Evolutionary conservation across 2,888 invertebrate species (phyloP).

Genomic region (Netelia inedita): DNA sequence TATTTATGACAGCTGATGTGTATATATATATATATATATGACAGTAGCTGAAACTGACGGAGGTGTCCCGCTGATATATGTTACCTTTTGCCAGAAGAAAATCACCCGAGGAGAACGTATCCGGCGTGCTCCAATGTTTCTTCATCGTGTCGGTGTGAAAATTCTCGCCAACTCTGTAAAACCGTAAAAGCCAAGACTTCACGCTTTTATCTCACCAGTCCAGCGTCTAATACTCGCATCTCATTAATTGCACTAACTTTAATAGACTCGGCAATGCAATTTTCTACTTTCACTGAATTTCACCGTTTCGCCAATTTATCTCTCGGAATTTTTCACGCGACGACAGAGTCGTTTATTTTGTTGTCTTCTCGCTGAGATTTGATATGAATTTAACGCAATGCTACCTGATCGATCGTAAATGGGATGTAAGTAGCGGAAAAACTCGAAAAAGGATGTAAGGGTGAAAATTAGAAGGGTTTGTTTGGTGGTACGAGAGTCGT

Average conservation of each 20-base stretch:
- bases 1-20: slow-evolving; percentile 45
- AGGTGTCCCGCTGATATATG: slow-evolving; percentile 34
- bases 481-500: slow-evolving; percentile 5
- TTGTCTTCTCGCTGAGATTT: neutral
- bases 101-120: slow-evolving; percentile 60
- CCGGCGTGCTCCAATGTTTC: slow-evolving; percentile 50
- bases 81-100: slow-evolving; percentile 38
- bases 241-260: slow-evolving; percentile 50
- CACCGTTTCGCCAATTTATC: slow-evolving; percentile 44
- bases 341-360: neutral
- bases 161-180: slow-evolving; percentile 27
- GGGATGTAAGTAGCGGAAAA: neutral
- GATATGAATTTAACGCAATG: slow-evolving; percentile 47
- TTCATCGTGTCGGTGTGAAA: slow-evolving; percentile 54
- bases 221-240: slow-evolving; percentile 20
- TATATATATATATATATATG: slow-evolving; percentile 25
- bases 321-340: neutral
- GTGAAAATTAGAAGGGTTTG: slow-evolving; percentile 35
- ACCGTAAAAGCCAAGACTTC: slow-evolving; percentile 32
- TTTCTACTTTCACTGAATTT: slow-evolving; percentile 63
- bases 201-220: slow-evolving; percentile 44
- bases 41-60: slow-evolving; percentile 35
- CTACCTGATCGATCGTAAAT: slow-evolving; percentile 17
- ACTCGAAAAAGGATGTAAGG: neutral
- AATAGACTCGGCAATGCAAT: slow-evolving; percentile 47